Conservation (phyloP, 2,113 vertebrate species). For the Progne subis region DNA sequence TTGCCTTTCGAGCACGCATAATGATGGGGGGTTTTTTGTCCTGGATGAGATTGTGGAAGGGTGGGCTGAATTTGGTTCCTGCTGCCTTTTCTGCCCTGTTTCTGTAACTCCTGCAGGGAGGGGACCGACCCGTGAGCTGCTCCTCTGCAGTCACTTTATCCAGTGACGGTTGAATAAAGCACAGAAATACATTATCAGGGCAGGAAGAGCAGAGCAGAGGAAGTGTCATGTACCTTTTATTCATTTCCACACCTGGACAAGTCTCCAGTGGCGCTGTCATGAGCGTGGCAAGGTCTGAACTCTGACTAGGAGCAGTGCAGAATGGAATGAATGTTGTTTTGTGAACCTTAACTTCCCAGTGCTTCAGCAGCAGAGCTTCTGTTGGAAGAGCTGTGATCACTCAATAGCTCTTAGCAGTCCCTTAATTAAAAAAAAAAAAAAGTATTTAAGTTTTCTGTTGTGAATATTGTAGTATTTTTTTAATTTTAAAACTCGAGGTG, state of each 20-base stretch:
- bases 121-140: background rate
- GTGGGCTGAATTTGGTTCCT: background rate
- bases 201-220: background rate
- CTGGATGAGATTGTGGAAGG: background rate
- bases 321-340: background rate
- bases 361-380: constrained; percentile 28
- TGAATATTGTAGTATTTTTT: constrained; percentile 58
- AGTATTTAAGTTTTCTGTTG: constrained; percentile 61
- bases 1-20: constrained; percentile 47
- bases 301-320: background rate
- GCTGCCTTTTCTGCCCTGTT: background rate
- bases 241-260: background rate
- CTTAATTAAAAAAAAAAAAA: background rate
- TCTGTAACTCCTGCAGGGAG: background rate
- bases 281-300: background rate
- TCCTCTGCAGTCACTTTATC: background rate
- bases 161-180: background rate
- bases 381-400: constrained; percentile 26
- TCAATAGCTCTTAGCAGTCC: background rate
- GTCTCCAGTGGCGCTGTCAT: background rate
- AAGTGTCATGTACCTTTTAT: background rate
- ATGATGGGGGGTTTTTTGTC: background rate
- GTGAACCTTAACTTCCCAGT: background rate
- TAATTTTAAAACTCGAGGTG: constrained; percentile 36
- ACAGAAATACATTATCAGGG: background rate